Evolutionary conservation across 2,113 vertebrate species (phyloP), one percentile per base, ranked within the genome.

Genomic region (Scortum barcoo): DNA sequence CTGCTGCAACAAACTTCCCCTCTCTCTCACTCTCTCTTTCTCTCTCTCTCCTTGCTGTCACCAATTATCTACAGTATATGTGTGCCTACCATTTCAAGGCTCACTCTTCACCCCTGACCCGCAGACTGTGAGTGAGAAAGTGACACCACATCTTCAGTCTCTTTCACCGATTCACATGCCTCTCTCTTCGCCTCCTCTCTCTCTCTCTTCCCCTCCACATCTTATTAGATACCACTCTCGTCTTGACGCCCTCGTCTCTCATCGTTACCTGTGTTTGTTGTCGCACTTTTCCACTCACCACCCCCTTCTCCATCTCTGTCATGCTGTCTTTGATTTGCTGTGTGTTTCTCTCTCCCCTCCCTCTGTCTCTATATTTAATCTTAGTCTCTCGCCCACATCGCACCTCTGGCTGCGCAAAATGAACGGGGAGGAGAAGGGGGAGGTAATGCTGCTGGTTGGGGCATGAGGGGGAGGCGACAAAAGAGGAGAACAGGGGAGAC

Each of bases 391-490:
- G 7, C 81, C 86, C 74, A 85, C 85, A 87, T 89, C 65, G 11
- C 85, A 90, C 87, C 83, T 83, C 86, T 69, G 80, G 80, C 80
- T 78, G 80, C 85, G 82, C 72, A 84, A 89, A 89, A 90, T 68
- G 76, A 91, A 78, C 9, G 0, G 51, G 88, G 76, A 86, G 85
- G 78, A 78, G 81, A 84, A 60, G 68, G 66, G 66, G 86, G 79
- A 80, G 80, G 90, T 20, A 57, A 78, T 8, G 13, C 46, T 84
- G 68, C 85, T 67, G 76, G 60, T 58, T 14, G 28, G 57, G 75
- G 73, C 78, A 84, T 75, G 76, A 83, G 81, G 75, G 48, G 56
- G 68, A 69, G 70, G 80, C 13, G 28, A 54, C 72, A 7, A 28
- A 80, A 67, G 54, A 76, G 72, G 26, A 68, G 33, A 75, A 57